Evolutionary conservation across 1,140 invertebrate genomes (phyloP).

Genomic region (Yoshiicerus persimilis): DNA sequence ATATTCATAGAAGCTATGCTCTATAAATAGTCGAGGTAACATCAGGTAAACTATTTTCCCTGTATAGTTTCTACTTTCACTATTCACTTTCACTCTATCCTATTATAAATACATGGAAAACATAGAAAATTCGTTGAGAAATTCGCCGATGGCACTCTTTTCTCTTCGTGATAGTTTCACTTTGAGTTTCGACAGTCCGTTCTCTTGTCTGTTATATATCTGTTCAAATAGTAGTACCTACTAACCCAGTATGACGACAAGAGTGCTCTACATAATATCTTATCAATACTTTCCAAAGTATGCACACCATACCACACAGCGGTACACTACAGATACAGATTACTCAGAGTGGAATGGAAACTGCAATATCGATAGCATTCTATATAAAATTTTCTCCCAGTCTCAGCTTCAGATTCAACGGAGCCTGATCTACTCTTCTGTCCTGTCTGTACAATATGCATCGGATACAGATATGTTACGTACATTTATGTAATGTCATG

Average conservation of each 20-base stretch:
- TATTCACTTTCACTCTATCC: neutral
- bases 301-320: neutral
- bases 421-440: neutral
- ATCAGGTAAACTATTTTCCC: neutral
- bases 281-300: neutral
- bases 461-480: neutral
- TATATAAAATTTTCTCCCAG: neutral
- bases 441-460: neutral
- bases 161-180: neutral
- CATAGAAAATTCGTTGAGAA: neutral
- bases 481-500: neutral
- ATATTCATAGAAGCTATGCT: too few relatives aligned
- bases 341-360: neutral
- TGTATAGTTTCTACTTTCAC: neutral
- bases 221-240: neutral
- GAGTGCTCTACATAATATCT: neutral
- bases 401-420: neutral
- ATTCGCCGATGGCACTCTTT: conserved; percentile 4
- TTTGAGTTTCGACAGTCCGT: neutral
- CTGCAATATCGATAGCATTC: neutral
- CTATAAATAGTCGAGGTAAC: too few relatives aligned
- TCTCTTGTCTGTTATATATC: neutral
- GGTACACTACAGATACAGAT: neutral
- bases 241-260: neutral
- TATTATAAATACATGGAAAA: neutral